phyloP scores from a whole-genome alignment of 2,888 invertebrate species.

The Eudemis profundana region DNA sequence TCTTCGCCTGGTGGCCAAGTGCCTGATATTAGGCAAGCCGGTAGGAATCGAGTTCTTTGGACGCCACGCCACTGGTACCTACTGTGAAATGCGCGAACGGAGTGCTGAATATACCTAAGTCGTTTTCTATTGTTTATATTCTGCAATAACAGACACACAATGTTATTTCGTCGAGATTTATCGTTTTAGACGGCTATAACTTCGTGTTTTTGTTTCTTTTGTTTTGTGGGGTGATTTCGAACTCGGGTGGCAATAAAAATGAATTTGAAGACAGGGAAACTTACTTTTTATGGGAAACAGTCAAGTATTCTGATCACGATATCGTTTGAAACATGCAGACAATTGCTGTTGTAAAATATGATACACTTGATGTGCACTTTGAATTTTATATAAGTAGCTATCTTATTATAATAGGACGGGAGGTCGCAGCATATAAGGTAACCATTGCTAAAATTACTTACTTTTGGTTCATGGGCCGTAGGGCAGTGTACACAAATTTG shows the following conservation, averaged over 20 bases:
- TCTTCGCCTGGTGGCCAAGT: too few relatives aligned
- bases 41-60: too few relatives aligned
- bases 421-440: too few relatives aligned
- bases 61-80: too few relatives aligned
- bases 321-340: neutral
- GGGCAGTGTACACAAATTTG: too few relatives aligned
- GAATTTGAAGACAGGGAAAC: conserved; percentile 4
- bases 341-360: neutral
- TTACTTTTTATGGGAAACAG: conserved; percentile 22
- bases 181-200: conserved; percentile 2
- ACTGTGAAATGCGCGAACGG: neutral
- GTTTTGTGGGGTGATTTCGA: neutral
- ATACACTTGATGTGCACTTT: too few relatives aligned
- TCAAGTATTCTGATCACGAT: neutral
- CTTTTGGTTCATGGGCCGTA: too few relatives aligned
- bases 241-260: conserved; percentile 28
- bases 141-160: neutral
- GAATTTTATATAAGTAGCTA: too few relatives aligned
- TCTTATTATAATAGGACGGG: too few relatives aligned
- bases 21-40: too few relatives aligned
- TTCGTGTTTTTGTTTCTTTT: conserved; percentile 8
- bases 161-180: conserved; percentile 5
- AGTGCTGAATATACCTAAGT: neutral
- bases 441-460: too few relatives aligned
- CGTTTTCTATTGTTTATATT: neutral